Conservation (phyloP, 1,140 invertebrate genomes). For the Leptinotarsa defecta region DNA sequence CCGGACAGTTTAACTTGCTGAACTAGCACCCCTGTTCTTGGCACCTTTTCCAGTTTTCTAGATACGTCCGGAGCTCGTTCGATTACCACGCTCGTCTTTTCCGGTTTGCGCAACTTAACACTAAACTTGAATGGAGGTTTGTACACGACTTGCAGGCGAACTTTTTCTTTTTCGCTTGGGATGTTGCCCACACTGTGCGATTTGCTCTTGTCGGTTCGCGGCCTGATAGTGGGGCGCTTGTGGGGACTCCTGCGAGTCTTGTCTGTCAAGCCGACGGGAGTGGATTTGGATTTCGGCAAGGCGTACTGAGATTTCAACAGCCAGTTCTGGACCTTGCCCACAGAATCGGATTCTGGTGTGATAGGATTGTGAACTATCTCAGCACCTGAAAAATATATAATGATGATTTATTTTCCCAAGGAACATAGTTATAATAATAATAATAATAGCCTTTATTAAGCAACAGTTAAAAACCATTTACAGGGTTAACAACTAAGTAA, state of each 20-base stretch:
- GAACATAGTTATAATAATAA: too few species aligned
- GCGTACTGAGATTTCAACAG: conserved; percentile 68
- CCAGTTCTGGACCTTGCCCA: conserved; percentile 84
- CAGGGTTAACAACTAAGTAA: too few species aligned
- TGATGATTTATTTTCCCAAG: too few species aligned
- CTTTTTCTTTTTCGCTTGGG: conserved; percentile 65
- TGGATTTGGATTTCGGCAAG: conserved; percentile 73
- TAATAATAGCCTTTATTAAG: too few species aligned
- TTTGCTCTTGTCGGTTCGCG: conserved; percentile 56
- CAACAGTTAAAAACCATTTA: too few species aligned
- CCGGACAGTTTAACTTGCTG: conserved; percentile 52
- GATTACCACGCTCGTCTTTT: conserved; percentile 59
- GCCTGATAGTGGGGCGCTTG: conserved; percentile 52
- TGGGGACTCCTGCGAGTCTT: conserved; percentile 50
- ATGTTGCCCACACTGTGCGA: conserved; percentile 55
- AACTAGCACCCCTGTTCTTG: conserved; percentile 60
- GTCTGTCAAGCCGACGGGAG: conserved; percentile 66
- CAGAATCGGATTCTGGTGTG: conserved; percentile 66
- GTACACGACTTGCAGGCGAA: conserved; percentile 80
- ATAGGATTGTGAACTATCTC: conserved; percentile 49
- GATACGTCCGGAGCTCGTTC: conserved; percentile 49
- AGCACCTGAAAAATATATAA: conserved; percentile 24
- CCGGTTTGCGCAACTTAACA: conserved; percentile 74
- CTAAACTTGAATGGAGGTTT: conserved; percentile 85
- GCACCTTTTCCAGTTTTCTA: conserved; percentile 40